Evolutionary conservation across 2,797 vertebrate genomes (phyloP), one percentile per base, ranked within the genome.

Genomic region (Crypturellus tataupa): DNA sequence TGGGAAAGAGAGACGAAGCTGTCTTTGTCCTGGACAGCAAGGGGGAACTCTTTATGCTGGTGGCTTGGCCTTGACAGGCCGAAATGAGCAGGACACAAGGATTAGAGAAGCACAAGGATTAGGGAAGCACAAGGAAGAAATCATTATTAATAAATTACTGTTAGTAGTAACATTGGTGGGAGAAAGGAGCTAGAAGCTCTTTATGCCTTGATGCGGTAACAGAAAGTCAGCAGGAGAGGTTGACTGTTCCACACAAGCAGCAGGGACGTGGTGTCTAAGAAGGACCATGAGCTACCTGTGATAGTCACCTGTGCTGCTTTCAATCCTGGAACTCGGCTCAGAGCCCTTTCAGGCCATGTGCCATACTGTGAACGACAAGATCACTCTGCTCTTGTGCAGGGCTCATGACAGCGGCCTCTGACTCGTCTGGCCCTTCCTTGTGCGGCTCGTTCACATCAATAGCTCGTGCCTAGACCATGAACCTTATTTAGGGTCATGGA

Each of bases 241-340:
- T 14, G 33, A 2, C 27, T 8, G n/a, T 33, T 65, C 18, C 51
- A 55, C 4, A 0, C 8, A 11, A 23, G 1, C 3, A 15, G 35
- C 77, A 8, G 47, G 25, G 40, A 24, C 0, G 4, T 3, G 11
- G 37, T 11, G 17, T 49, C 49, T 25, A 2, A 2, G 2, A 42
- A 73, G 49, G 56, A 58, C 6, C 53, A 31, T 29, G 6, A 31
- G 33, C 9, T 17, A 39, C 44, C 24, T 1, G 2, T 6, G 46
- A 62, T 31, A 18, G 31, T 0, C 2, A 21, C 14, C 55, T 40
- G 10, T 0, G 0, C 24, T n/a, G 40, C 63, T 44, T 21, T 20
- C 40, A 65, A 17, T 21, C 63, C 20, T 20, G 8, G 29, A 19
- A 24, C 18, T 31, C 6, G 40, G 18, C 19, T 64, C 62, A 9